A percentile compares a stretch with the other conserved stretches of the same genome.
These are phyloP conservation scores for Meteorus sp. DNA, from an alignment of 1,140 invertebrate species.

Conservation along the genomic window DNA sequence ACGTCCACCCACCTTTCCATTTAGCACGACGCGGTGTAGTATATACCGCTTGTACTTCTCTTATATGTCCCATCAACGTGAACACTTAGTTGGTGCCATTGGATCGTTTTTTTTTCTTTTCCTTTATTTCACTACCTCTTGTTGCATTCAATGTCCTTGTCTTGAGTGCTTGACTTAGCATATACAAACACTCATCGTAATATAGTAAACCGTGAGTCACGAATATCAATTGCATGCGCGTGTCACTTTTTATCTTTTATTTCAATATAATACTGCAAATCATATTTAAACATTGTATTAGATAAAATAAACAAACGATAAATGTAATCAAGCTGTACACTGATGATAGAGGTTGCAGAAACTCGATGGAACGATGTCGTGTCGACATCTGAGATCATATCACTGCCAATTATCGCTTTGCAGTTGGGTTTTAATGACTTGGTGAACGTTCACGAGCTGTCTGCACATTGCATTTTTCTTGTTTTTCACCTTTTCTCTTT, in stretches of 20 bases:
- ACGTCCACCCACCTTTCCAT: conserved; percentile 31
- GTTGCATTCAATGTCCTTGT: neutral
- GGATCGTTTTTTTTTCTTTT: neutral
- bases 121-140: neutral
- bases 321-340: too few species aligned
- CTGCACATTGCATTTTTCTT: neutral
- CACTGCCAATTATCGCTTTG: conserved; percentile 30
- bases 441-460: conserved; percentile 17
- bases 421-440: conserved; percentile 30
- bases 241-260: too few species aligned
- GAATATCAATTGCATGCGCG: too few species aligned
- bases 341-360: too few species aligned
- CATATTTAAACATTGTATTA: too few species aligned
- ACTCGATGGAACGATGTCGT: conserved; percentile 18
- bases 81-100: neutral
- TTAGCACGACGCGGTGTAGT: too few species aligned
- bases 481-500: conserved; percentile 6
- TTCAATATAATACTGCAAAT: too few species aligned
- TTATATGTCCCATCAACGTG: neutral
- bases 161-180: conserved; percentile 12
- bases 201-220: too few species aligned
- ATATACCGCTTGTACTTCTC: conserved; percentile 22
- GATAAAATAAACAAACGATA: too few species aligned
- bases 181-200: conserved; percentile 19
- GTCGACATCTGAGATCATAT: conserved; percentile 32